These are phyloP conservation scores for Takifugu rubripes DNA, from an alignment of 2,797 vertebrate species.

Conservation along the genomic window DNA sequence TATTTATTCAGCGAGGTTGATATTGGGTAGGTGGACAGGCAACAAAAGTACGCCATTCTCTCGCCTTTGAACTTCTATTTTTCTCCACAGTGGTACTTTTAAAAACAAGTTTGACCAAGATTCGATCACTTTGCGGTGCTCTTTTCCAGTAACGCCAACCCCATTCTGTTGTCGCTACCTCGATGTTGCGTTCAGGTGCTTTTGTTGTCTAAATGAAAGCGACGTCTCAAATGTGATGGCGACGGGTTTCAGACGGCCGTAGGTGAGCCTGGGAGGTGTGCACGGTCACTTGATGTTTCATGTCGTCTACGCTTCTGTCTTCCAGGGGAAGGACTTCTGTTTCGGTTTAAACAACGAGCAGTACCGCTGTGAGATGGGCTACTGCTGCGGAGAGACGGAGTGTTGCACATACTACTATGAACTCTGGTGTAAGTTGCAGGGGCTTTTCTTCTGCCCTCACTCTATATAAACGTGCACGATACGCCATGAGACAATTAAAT, in stretches of 20 bases:
- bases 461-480: neutral
- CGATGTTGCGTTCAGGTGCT: neutral
- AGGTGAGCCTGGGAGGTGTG: conserved; percentile 7
- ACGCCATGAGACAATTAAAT: too few relatives aligned
- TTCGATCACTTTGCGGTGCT: too few relatives aligned
- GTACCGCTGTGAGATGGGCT: conserved; percentile 83
- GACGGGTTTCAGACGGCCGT: neutral
- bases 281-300: conserved; percentile 2
- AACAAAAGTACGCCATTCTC: neutral
- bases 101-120: too few relatives aligned
- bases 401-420: conserved; percentile 87
- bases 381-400: conserved; percentile 83
- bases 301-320: conserved; percentile 37
- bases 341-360: conserved; percentile 82
- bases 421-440: conserved; percentile 79
- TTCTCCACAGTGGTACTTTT: too few relatives aligned
- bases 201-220: neutral
- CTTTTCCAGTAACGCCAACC: neutral
- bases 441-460: neutral
- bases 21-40: conserved; percentile 5
- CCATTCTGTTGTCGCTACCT: neutral
- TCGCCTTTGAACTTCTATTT: too few relatives aligned
- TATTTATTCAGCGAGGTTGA: conserved; percentile 41
- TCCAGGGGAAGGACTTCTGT: conserved; percentile 81
- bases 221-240: too few relatives aligned